Percentiles rank a stretch among this genome's conserved stretches.
Evolutionary conservation across 2,888 invertebrate genomes (phyloP).

Genomic region (Rotaria socialis): DNA sequence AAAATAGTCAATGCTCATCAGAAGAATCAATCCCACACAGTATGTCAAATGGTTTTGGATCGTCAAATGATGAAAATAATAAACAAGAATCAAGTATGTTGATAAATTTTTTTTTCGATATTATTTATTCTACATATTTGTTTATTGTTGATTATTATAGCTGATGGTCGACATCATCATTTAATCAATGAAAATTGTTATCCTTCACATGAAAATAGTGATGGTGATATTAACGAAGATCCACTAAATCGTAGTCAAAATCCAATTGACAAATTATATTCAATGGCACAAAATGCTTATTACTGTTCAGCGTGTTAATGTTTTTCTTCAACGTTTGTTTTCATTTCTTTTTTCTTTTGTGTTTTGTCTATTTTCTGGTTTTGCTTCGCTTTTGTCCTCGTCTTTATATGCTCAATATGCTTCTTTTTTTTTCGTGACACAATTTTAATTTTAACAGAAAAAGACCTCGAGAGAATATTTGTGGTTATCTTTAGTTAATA

Average conservation of each 20-base stretch:
- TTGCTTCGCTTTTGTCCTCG: neutral
- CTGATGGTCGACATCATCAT: neutral
- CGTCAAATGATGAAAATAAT: slow-evolving; percentile 31
- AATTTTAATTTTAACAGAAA: slow-evolving; percentile 1
- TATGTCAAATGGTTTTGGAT: slow-evolving; percentile 13
- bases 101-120: neutral
- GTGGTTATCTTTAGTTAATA: neutral
- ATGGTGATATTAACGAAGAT: neutral
- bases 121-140: too few species aligned
- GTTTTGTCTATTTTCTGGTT: neutral
- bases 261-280: slow-evolving; percentile 28
- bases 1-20: slow-evolving; percentile 25
- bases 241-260: neutral
- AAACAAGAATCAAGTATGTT: neutral
- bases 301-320: slow-evolving; percentile 34
- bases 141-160: neutral
- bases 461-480: neutral
- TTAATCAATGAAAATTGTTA: slow-evolving; percentile 11
- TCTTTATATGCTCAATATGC: neutral
- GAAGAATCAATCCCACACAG: slow-evolving; percentile 26
- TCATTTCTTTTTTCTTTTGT: neutral
- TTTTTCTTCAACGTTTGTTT: neutral
- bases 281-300: slow-evolving; percentile 32
- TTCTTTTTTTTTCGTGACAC: slow-evolving; percentile 15
- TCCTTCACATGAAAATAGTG: neutral